Base-by-base conservation (phyloP, 2,888 invertebrate species). In the Eurytoma californica region DNA sequence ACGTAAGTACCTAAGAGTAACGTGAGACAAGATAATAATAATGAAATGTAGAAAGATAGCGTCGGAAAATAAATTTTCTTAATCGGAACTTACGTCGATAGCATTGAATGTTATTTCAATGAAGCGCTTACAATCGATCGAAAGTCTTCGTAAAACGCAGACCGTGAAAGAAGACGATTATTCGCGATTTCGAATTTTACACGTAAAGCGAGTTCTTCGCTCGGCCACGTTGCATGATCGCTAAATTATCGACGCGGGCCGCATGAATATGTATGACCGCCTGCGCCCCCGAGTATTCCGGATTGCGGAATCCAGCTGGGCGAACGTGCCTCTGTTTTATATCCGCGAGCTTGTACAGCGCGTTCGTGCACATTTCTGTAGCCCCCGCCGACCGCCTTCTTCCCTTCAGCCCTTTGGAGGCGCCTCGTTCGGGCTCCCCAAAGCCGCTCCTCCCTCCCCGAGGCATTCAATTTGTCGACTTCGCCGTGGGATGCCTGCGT, bases 261-360 rank as follows among this genome's bases (percentile, higher is more conserved):
- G 84, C 85, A 88, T 87, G 87, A 88, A 88, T 88, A 87, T 87
- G 86, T 86, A 88, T 88, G 87, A 84, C 72, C 83, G 82, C 53
- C n/a, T 28, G 12, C n/a, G 18, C 14, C n/a, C 24, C 24, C 55
- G 60, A 83, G 85, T 86, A 87, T 87, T 86, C 83, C 83, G 84
- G 86, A 85, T 86, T 86, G 86, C 85, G 86, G 86, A 85, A 87
- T 87, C 85, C 85, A 84, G 3, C 24, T 24, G 24, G 24, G 24
- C 84, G 83, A 83, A 82, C 82, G 82, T 82, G 58, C 58, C 24
- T 28, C 65, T 39, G 61, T 67, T 79, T 80, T 68, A 78, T 63
- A 80, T 74, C 77, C 80, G 63, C 69, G 60, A 77, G 63, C n/a
- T 24, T 24, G 60, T 69, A 76, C 63, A 61, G 72, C 24, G 24